Base-by-base conservation (phyloP, 1,140 invertebrate species). In the Cotesia chilonis region DNA sequence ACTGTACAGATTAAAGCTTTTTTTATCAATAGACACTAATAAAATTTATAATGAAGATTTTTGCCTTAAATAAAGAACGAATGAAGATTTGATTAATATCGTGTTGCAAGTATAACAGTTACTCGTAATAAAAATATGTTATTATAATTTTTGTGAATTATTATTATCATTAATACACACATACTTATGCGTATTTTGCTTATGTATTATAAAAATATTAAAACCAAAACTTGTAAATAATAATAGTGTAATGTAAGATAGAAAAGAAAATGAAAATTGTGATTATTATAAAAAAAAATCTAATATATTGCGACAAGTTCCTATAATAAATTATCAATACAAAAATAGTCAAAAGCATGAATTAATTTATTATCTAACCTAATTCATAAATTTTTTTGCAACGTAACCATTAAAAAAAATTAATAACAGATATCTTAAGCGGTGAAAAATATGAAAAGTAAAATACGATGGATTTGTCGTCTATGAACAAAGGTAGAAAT, bases 261-360 rank as follows among this genome's bases (percentile, higher is more conserved):
- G 78, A 69, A 74, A 76, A 77, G 78, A 71, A 75, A 76, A 82
- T 81, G 75, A 74, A 73, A 67, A 72, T 72, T 72, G 70, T 72
- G 70, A 72, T 72, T 51, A 72, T 66, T 35, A 52, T 47, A 47
- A 47, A 71, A 71, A 51, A 72, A 72, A 65, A 59, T 72, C 74
- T 82, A 80, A 77, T 79, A 80, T 82, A 78, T 80, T 78, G 79
- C 78, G 79, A 78, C 76, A 82, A 84, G 82, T 84, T 84, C 81
- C 83, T 83, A 83, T 80, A 84, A 83, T 82, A 84, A 83, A 84
- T 77, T 73, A 82, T 78, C 73, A 71, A 77, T 76, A 82, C 75
- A 65, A 64, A 71, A 66, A 67, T 72, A 67, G 54, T 60, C 17
- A 67, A 72, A 67, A 67, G 72, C 75, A 38, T 14, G n/a, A n/a